Evolutionary conservation across 2,113 vertebrate species (phyloP).

Genomic region (Urocolius indicus): DNA sequence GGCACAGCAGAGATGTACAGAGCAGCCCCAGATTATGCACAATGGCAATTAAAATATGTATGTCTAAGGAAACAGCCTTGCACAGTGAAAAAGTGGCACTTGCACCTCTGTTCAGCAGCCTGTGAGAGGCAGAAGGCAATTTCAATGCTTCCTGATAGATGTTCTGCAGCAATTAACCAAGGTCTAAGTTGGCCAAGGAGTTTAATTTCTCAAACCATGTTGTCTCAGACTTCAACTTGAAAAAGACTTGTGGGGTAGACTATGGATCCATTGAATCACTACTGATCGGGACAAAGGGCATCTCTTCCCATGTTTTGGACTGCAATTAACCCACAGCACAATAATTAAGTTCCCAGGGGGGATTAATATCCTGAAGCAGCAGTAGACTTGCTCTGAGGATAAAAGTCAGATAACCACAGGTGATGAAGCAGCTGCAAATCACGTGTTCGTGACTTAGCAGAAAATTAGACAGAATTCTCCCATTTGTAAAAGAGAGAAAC

Average conservation of each 20-base stretch:
- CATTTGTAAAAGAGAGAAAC: not conserved
- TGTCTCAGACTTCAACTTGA: not conserved
- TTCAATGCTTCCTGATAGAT: not conserved
- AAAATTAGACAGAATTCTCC: not conserved
- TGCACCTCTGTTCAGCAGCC: not conserved
- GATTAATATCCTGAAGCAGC: not conserved
- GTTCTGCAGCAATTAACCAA: not conserved
- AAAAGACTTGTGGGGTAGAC: not conserved
- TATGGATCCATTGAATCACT: rapidly evolving
- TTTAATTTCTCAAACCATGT: not conserved
- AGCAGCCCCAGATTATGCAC: not conserved
- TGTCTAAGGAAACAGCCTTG: not conserved
- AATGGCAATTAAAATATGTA: not conserved
- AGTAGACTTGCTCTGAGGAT: rapidly evolving
- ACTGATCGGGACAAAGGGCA: too few species aligned
- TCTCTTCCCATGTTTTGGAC: not conserved
- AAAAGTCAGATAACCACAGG: not conserved
- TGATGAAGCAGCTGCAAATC: not conserved
- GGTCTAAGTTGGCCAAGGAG: too few species aligned
- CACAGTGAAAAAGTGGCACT: not conserved
- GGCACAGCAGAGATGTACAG: not conserved
- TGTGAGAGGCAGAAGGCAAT: not conserved
- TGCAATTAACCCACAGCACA: not conserved
- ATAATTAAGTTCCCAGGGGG: not conserved
- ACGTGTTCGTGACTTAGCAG: not conserved